Conservation (phyloP, 2,888 invertebrate genomes). For the Andrena dorsata region DNA sequence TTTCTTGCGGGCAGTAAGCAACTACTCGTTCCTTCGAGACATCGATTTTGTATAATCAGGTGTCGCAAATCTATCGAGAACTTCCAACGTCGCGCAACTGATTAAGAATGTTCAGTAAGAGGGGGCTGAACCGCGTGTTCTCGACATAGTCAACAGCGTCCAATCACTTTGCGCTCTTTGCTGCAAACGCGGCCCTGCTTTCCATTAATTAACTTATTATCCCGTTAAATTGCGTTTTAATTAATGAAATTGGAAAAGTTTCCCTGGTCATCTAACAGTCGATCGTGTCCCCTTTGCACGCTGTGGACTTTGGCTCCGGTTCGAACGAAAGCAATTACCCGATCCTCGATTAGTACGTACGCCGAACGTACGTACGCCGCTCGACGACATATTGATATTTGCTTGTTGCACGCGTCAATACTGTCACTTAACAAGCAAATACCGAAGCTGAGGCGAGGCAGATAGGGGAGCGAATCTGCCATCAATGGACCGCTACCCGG, state of each 20-base stretch:
- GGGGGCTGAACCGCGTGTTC: constrained; percentile 8
- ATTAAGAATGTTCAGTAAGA: neutral
- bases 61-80: too few species aligned
- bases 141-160: neutral
- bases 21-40: too few species aligned
- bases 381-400: constrained; percentile 75
- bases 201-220: constrained; percentile 24
- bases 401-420: constrained; percentile 74
- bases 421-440: constrained; percentile 77
- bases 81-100: too few species aligned
- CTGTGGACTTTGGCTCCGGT: neutral
- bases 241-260: constrained; percentile 21
- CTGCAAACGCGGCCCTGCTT: neutral
- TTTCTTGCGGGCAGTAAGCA: too few species aligned
- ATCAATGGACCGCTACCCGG: constrained; percentile 48
- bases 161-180: constrained; percentile 17
- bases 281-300: neutral
- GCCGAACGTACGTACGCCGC: constrained; percentile 42
- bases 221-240: constrained; percentile 37
- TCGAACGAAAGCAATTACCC: constrained; percentile 65
- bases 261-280: neutral
- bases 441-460: constrained; percentile 69
- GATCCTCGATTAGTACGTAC: constrained; percentile 53
- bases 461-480: constrained; percentile 61
- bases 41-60: too few species aligned